A percentile compares a stretch with the other conserved stretches of the same genome.
phyloP scores from a whole-genome alignment of 64 coral and sea anemone species.

The Montipora foliosa region DNA sequence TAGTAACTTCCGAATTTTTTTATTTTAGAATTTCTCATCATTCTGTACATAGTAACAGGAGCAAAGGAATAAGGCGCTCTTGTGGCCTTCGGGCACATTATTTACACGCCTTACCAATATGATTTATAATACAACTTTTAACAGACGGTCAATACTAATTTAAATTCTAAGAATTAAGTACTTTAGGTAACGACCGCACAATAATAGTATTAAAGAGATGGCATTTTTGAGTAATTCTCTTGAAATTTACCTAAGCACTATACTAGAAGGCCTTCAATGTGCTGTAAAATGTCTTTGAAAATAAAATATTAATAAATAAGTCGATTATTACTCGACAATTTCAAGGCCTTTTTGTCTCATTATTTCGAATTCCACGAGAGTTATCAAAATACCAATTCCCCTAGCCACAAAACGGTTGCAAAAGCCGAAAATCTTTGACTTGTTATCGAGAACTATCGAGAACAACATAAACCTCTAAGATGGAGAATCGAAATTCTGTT shows the following conservation, averaged over 20 bases:
- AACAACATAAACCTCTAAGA: neutral
- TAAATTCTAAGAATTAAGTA: constrained; percentile 43
- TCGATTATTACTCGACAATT: neutral
- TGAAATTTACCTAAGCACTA: neutral
- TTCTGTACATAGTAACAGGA: constrained; percentile 34
- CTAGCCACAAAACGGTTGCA: neutral
- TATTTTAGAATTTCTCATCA: constrained; percentile 39
- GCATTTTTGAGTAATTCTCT: neutral
- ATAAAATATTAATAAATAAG: constrained; percentile 37
- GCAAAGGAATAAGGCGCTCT: constrained; percentile 28
- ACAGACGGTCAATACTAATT: constrained; percentile 15
- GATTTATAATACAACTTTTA: constrained; percentile 42
- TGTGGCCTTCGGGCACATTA: neutral
- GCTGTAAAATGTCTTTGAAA: neutral
- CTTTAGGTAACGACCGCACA: neutral
- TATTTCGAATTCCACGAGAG: neutral
- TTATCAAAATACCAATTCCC: neutral
- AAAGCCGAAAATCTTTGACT: neutral
- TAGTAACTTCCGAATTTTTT: constrained; percentile 16
- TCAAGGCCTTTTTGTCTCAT: neutral
- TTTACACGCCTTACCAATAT: constrained; percentile 46
- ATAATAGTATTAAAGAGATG: neutral
- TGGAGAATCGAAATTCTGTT: neutral
- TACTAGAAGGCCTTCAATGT: neutral
- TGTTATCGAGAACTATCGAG: neutral